phyloP scores from a whole-genome alignment of 1,140 invertebrate species.

The Micrasema longulum region DNA sequence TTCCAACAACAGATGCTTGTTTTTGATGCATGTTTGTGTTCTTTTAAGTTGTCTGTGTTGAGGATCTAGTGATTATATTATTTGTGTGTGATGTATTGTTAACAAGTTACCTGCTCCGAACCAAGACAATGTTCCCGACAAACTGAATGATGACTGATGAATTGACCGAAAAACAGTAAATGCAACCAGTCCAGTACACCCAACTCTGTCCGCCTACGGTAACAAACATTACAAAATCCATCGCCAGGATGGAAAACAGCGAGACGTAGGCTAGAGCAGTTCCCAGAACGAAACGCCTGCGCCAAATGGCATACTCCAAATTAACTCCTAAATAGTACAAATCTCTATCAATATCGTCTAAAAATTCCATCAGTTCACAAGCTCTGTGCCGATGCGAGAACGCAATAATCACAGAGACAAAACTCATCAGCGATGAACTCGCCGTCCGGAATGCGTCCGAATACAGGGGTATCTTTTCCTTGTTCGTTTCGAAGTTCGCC shows the following conservation, averaged over 20 bases:
- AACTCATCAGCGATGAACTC: slow-evolving; percentile 9
- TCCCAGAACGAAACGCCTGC: neutral
- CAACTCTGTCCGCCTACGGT: neutral
- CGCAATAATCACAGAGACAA: neutral
- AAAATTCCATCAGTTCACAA: slow-evolving; percentile 26
- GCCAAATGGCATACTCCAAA: slow-evolving; percentile 17
- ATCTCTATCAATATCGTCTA: slow-evolving; percentile 42
- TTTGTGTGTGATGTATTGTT: too few relatives aligned
- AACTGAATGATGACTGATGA: slow-evolving; percentile 34
- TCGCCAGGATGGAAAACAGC: neutral
- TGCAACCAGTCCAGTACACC: slow-evolving; percentile 30
- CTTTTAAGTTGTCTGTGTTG: too few relatives aligned
- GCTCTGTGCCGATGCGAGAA: slow-evolving; percentile 23
- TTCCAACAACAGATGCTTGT: too few relatives aligned
- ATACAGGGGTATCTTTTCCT: slow-evolving; percentile 33
- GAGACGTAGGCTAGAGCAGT: slow-evolving; percentile 8
- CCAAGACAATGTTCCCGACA: slow-evolving; percentile 36
- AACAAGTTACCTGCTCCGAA: slow-evolving; percentile 39
- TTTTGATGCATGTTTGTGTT: too few relatives aligned
- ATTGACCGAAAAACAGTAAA: slow-evolving; percentile 23
- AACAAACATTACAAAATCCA: slow-evolving; percentile 38
- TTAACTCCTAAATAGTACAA: slow-evolving; percentile 31
- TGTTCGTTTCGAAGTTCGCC: slow-evolving; percentile 5
- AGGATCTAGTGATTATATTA: too few relatives aligned
- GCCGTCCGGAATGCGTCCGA: slow-evolving; percentile 41